These are phyloP conservation scores for Streptopelia turtur DNA, from an alignment of 2,797 vertebrate genomes.

Conservation along the genomic window DNA sequence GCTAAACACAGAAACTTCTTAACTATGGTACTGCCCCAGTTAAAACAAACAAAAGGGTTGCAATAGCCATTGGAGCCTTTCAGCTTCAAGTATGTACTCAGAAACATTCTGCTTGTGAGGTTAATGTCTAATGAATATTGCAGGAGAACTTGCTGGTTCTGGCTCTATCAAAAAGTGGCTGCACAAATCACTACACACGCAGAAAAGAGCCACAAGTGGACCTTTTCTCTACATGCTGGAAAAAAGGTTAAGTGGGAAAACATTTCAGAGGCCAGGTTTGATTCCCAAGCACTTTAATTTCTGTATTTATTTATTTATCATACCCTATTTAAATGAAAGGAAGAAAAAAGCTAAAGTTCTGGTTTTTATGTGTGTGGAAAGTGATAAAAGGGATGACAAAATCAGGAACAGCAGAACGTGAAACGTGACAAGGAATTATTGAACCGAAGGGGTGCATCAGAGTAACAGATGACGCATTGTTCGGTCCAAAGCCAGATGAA, in stretches of 20 bases:
- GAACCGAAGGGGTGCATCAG: neutral
- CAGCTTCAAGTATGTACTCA: neutral
- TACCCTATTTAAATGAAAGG: neutral
- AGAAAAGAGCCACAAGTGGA: neutral
- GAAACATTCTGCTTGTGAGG: slow-evolving; percentile 10
- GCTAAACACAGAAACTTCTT: slow-evolving; percentile 7
- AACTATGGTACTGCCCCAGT: neutral
- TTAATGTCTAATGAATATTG: slow-evolving; percentile 46
- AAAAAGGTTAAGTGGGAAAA: neutral
- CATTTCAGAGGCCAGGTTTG: neutral
- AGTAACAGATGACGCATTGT: neutral
- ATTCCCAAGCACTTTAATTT: neutral
- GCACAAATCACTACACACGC: neutral
- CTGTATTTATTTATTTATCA: neutral
- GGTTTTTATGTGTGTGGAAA: neutral
- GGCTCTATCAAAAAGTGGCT: slow-evolving; percentile 12
- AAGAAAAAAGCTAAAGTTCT: neutral
- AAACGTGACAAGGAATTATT: neutral
- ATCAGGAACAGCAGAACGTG: neutral
- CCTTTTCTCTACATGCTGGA: neutral
- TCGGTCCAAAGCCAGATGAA: neutral
- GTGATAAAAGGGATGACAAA: neutral
- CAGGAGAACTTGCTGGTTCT: slow-evolving; percentile 29
- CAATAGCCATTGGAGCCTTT: neutral
- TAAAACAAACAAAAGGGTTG: slow-evolving; percentile 26